Conservation (phyloP, 2,113 vertebrate species). For the Pteruthius melanotis region DNA sequence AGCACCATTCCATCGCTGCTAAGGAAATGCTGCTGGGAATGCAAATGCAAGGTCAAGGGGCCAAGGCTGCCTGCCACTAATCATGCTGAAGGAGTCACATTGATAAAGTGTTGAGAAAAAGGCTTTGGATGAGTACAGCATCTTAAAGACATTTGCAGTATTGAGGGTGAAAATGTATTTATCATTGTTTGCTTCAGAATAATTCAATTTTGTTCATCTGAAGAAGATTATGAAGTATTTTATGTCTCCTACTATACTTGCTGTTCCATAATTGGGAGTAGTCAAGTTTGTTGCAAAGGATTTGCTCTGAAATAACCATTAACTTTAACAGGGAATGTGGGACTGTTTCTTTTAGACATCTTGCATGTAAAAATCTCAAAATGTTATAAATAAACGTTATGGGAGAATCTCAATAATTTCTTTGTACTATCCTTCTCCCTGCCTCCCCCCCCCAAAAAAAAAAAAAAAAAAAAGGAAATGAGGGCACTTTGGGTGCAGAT, state of each 20-base stretch:
- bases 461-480: neutral
- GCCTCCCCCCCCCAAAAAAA: rapidly evolving
- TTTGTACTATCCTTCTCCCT: neutral
- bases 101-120: neutral
- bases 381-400: neutral
- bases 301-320: neutral
- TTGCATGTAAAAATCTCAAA: neutral
- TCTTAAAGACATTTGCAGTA: neutral
- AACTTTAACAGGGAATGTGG: neutral
- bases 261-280: neutral
- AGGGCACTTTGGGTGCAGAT: neutral
- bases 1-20: neutral
- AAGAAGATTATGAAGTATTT: neutral
- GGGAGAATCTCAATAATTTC: neutral
- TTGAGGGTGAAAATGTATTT: neutral
- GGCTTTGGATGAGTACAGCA: neutral
- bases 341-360: neutral
- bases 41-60: neutral
- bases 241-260: neutral
- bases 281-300: neutral
- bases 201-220: neutral
- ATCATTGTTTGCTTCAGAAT: neutral
- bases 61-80: neutral
- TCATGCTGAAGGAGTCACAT: neutral
- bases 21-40: neutral